These are phyloP conservation scores for Calidris pugnax DNA, from an alignment of 2,113 vertebrate species.

Conservation along the genomic window DNA sequence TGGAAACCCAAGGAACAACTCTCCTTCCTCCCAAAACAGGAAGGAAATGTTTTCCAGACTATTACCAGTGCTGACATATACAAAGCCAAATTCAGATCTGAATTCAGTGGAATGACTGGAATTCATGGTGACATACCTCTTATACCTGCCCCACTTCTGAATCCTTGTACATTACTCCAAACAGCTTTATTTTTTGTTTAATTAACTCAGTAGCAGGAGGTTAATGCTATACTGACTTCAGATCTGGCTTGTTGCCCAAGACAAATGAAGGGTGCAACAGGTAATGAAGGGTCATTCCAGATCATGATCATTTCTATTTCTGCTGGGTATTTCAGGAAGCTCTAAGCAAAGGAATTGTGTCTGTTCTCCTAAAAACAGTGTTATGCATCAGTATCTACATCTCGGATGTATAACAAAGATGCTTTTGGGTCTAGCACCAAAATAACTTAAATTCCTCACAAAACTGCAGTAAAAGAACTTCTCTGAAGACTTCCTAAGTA, in stretches of 20 bases:
- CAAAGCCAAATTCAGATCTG: neutral
- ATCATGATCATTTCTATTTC: neutral
- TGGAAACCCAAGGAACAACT: neutral
- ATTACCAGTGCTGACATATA: neutral
- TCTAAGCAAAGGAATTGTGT: neutral
- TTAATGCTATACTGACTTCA: neutral
- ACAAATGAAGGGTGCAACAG: neutral
- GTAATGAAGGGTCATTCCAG: neutral
- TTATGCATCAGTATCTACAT: neutral
- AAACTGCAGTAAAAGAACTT: neutral
- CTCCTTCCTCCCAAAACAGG: neutral
- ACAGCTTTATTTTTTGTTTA: neutral
- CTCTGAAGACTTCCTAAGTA: neutral
- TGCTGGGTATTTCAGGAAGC: neutral
- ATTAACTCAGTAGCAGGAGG: neutral
- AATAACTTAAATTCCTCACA: neutral
- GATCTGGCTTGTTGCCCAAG: neutral
- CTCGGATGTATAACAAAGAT: neutral
- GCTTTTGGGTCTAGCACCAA: neutral
- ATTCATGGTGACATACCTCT: neutral
- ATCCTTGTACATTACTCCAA: neutral
- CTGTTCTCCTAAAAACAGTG: neutral
- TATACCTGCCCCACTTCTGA: neutral
- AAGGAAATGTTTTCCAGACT: conserved; percentile 15
- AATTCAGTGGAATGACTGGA: neutral